Percentiles rank a stretch among this genome's conserved stretches.
These are phyloP conservation scores for Larimichthys polyactis DNA, from an alignment of 2,113 vertebrate genomes.

Conservation along the genomic window DNA sequence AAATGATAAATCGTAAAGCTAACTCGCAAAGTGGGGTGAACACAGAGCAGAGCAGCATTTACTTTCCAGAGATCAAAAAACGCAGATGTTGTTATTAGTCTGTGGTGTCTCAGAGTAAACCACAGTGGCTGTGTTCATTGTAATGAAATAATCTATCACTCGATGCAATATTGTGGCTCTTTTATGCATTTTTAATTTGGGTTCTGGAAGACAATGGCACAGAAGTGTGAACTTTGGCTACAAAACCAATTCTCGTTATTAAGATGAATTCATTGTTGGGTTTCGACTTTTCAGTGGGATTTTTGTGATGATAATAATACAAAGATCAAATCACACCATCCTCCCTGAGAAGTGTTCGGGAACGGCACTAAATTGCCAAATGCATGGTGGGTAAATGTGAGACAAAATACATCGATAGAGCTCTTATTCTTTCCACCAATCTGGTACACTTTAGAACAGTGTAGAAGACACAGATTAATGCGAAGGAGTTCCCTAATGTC, in stretches of 20 bases:
- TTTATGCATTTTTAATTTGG: constrained; percentile 24
- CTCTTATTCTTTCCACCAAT: constrained; percentile 28
- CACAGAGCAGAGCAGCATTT: background rate
- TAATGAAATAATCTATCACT: constrained; percentile 18
- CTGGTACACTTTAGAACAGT: constrained; percentile 47
- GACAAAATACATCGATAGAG: constrained; percentile 36
- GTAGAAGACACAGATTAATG: constrained; percentile 61
- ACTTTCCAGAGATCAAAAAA: background rate
- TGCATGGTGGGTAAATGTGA: constrained; percentile 7
- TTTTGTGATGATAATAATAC: constrained; percentile 5
- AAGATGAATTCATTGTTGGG: background rate
- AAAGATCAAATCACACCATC: background rate
- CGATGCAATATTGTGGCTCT: background rate
- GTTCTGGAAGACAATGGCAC: background rate
- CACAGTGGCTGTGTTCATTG: background rate
- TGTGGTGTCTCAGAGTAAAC: background rate
- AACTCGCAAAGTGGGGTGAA: background rate
- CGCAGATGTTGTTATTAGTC: background rate
- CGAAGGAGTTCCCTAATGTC: constrained; percentile 61
- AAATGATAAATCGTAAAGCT: constrained; percentile 15
- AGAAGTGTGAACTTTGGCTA: background rate
- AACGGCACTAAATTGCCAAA: background rate
- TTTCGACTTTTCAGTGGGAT: constrained; percentile 3
- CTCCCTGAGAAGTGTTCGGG: background rate
- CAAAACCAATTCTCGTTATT: background rate